Evolutionary conservation across 2,113 vertebrate genomes (phyloP).

Genomic region (Xiphorhynchus elegans): DNA sequence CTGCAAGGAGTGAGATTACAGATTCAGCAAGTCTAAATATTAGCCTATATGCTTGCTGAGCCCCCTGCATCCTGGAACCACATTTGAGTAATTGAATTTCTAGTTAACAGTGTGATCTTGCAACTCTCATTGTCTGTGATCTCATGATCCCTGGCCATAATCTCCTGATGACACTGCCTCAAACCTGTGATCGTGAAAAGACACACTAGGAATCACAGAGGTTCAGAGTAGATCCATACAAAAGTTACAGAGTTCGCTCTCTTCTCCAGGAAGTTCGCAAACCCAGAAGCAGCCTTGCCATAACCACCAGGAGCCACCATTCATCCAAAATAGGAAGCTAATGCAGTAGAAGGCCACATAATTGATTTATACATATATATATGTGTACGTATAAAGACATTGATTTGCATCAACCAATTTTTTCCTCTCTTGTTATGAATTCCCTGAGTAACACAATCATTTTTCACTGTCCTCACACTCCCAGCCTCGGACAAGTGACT

Average conservation of each 20-base stretch:
- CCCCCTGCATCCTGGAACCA: background rate
- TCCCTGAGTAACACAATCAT: background rate
- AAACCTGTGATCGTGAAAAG: background rate
- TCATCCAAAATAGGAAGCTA: conserved; percentile 43
- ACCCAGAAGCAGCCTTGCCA: background rate
- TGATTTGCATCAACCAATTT: conserved; percentile 35
- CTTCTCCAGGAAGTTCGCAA: background rate
- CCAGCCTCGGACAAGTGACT: background rate
- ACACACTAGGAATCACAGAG: fast-evolving
- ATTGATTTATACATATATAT: background rate
- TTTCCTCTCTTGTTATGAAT: background rate
- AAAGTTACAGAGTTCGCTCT: background rate
- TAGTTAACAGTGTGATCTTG: conserved; percentile 15
- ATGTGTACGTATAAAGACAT: background rate
- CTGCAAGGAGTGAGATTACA: background rate
- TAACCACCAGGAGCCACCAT: background rate
- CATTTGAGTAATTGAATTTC: conserved; percentile 23
- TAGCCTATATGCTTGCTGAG: conserved; percentile 36
- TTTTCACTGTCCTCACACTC: background rate
- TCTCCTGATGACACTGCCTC: background rate
- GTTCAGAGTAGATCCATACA: background rate
- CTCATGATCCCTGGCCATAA: background rate
- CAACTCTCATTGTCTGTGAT: background rate
- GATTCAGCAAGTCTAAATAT: conserved; percentile 37
- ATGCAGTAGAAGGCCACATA: conserved; percentile 23